Conservation (phyloP, 2,113 vertebrate species). For the Ammodytes dubius region DNA sequence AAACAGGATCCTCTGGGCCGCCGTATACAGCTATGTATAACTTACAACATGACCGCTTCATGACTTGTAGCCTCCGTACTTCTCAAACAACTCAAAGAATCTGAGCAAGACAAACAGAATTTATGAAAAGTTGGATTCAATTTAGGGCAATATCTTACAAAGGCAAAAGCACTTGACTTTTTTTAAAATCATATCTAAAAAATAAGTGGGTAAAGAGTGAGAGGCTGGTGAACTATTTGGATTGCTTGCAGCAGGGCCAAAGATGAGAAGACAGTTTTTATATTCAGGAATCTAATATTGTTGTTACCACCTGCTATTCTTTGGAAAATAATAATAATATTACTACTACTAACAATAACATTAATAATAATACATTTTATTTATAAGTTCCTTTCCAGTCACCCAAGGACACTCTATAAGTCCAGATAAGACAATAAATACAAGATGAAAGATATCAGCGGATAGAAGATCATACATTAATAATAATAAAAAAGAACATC, state of each 20-base stretch:
- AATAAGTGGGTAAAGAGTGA: not conserved
- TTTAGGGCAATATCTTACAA: not conserved
- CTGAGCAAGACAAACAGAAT: slow-evolving; percentile 73
- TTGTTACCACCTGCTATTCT: not conserved
- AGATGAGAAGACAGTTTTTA: not conserved
- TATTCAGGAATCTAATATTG: not conserved
- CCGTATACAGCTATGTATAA: not conserved
- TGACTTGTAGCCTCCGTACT: slow-evolving; percentile 94
- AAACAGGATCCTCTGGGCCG: not conserved
- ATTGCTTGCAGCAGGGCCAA: not conserved
- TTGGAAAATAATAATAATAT: not conserved
- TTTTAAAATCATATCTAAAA: not conserved
- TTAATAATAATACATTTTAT: too few relatives aligned
- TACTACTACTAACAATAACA: too few relatives aligned
- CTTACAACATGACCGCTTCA: slow-evolving; percentile 11
- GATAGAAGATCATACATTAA: too few relatives aligned
- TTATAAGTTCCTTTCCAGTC: too few relatives aligned
- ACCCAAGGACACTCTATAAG: too few relatives aligned
- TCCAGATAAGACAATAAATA: too few relatives aligned
- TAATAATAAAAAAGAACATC: too few relatives aligned
- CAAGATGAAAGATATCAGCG: too few relatives aligned
- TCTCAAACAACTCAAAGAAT: slow-evolving; percentile 96
- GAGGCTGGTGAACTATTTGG: not conserved
- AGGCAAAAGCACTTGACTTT: not conserved
- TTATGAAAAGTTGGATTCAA: not conserved